Conservation (phyloP, 2,888 invertebrate genomes). For the Scaptomyza flava region DNA sequence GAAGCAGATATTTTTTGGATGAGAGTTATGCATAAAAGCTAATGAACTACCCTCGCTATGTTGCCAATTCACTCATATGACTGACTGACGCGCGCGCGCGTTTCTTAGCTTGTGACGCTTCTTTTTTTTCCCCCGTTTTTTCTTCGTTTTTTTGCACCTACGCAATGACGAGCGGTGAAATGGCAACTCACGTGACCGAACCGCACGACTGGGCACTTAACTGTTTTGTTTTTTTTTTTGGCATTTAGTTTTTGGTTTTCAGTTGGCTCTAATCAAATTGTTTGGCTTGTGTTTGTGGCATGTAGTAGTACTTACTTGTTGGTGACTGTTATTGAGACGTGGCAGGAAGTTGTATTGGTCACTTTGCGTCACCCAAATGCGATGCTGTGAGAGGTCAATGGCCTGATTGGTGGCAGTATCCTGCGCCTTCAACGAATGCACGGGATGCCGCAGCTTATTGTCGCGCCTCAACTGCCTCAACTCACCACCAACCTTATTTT, state of each 20-base stretch:
- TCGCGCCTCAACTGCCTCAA: slow-evolving; percentile 31
- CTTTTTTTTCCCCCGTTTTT: background rate
- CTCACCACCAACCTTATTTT: slow-evolving; percentile 46
- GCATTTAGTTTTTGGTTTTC: too few relatives aligned
- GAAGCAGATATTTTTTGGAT: too few relatives aligned
- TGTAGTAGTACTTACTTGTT: slow-evolving; percentile 32
- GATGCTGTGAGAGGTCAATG: slow-evolving; percentile 58
- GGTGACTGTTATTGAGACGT: slow-evolving; percentile 38
- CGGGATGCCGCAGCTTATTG: slow-evolving; percentile 37
- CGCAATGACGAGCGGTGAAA: slow-evolving; percentile 53
- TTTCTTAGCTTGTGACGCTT: slow-evolving; percentile 50
- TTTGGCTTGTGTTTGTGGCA: slow-evolving; percentile 22
- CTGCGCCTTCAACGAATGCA: slow-evolving; percentile 21
- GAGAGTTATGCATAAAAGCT: background rate
- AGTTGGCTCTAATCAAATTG: slow-evolving; percentile 42
- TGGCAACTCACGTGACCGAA: slow-evolving; percentile 62
- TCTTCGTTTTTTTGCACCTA: slow-evolving; percentile 60
- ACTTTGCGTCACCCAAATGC: slow-evolving; percentile 51
- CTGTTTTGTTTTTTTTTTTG: too few relatives aligned
- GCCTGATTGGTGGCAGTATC: slow-evolving; percentile 28
- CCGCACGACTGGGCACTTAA: background rate
- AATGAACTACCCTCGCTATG: slow-evolving; percentile 32
- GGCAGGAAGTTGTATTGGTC: slow-evolving; percentile 74
- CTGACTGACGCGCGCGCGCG: slow-evolving; percentile 24
- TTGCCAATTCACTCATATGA: slow-evolving; percentile 46